Base-by-base conservation (phyloP, 2,888 invertebrate genomes). In the Cantharis rustica region DNA sequence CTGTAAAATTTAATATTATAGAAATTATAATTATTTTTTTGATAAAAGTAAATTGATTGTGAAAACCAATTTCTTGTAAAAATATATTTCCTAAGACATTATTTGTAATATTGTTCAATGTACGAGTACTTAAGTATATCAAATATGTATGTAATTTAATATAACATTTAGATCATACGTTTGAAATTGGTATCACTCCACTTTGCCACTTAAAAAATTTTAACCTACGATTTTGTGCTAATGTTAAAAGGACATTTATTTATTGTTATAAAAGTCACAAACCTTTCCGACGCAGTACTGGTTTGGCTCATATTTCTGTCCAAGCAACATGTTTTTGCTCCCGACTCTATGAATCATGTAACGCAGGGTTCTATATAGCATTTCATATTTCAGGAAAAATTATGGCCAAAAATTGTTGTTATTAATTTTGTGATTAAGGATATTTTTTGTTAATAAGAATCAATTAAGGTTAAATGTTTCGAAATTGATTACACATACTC, bases 281-380 rank as follows among this genome's bases (percentile, higher is more conserved):
- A 86, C 85, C 84, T 85, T 86, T 85, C 85, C 81, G 78, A 81
- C 83, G 80, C 85, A 85, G 84, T 80, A 73, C 79, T 81, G 81
- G 80, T 80, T 82, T 79, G 80, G 75, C 82, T 84, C 86, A 86
- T 87, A 87, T 86, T 86, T 87, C 87, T 87, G 86, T 86, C 87
- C 83, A 83, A 82, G 86, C 86, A 87, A 87, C 86, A 86, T 87
- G 87, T 87, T 87, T 87, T 86, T 86, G 85, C 84, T 80, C 82
- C 84, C 83, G 83, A 85, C 84, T 85, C 84, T 83, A 86, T 87
- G 86, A 87, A 87, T 86, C 86, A 83, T 83, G 78, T 79, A 82
- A 81, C 82, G 80, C 80, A 80, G 78, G 79, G 79, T 78, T 76
- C 78, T 80, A 81, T 79, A 84, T 84, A 84, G 82, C 81, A 81